phyloP scores from a whole-genome alignment of 2,888 invertebrate species.

The Eupithecia centaureata region DNA sequence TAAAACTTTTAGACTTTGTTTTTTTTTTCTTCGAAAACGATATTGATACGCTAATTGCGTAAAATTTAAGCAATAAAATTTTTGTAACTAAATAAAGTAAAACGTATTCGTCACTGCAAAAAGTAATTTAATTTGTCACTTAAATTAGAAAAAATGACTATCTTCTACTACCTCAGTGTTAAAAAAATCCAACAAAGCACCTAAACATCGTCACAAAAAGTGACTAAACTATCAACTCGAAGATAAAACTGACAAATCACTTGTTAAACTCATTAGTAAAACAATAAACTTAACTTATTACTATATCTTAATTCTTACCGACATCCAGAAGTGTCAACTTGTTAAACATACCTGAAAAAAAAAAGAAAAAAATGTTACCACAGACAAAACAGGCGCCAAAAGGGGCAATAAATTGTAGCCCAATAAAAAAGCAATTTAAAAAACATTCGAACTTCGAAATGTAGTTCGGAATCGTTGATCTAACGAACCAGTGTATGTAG shows the following conservation, averaged over 20 bases:
- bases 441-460: constrained; percentile 75
- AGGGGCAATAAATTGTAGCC: constrained; percentile 76
- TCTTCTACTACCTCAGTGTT: neutral
- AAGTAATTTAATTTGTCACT: neutral
- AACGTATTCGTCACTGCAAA: neutral
- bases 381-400: constrained; percentile 65
- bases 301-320: constrained; percentile 25
- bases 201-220: constrained; percentile 5
- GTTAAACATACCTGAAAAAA: constrained; percentile 46
- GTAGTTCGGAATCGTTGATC: constrained; percentile 54
- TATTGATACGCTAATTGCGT: too few species aligned
- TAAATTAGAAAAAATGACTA: neutral
- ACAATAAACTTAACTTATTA: constrained; percentile 32
- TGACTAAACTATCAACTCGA: neutral
- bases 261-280: constrained; percentile 14
- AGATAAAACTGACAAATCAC: constrained; percentile 15
- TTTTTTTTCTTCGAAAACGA: neutral
- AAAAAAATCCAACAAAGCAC: neutral
- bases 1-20: neutral
- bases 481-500: constrained; percentile 50
- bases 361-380: constrained; percentile 42
- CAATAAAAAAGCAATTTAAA: constrained; percentile 82
- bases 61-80: too few species aligned
- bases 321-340: constrained; percentile 40
- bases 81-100: too few species aligned